These are phyloP conservation scores for Aphidius ervi DNA, from an alignment of 1,140 invertebrate species.

Conservation along the genomic window DNA sequence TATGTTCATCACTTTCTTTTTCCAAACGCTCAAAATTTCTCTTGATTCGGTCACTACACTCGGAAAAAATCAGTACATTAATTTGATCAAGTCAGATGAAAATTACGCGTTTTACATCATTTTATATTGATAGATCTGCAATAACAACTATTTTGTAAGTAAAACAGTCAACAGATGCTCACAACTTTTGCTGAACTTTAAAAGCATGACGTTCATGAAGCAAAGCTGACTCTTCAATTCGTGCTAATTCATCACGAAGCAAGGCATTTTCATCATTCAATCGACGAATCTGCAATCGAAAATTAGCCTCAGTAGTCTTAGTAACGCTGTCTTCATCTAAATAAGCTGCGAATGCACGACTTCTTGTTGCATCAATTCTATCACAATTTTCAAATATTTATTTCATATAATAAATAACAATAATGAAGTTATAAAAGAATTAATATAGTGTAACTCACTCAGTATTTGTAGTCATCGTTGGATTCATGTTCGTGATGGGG, in stretches of 20 bases:
- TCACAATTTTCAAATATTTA: too few relatives aligned
- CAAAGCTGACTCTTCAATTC: conserved; percentile 23
- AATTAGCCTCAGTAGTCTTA: conserved; percentile 18
- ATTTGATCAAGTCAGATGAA: not conserved
- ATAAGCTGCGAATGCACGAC: conserved; percentile 13
- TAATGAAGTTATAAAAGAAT: too few relatives aligned
- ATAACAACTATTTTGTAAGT: not conserved
- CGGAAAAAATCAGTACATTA: conserved; percentile 13
- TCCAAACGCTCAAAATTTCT: conserved; percentile 23
- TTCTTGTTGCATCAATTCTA: not conserved
- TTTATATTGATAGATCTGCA: not conserved
- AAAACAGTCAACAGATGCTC: not conserved
- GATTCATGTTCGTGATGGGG: too few relatives aligned
- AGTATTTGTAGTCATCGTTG: too few relatives aligned
- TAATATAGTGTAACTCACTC: too few relatives aligned
- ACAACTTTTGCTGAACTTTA: conserved; percentile 21
- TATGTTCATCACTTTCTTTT: conserved; percentile 31
- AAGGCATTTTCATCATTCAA: conserved; percentile 28
- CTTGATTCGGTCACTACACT: conserved; percentile 25
- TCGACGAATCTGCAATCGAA: conserved; percentile 24
- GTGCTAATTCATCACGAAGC: conserved; percentile 27
- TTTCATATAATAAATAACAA: not conserved
- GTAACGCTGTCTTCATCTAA: conserved; percentile 1
- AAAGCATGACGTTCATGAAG: conserved; percentile 18
- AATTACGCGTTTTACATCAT: not conserved